Evolutionary conservation across 2,113 vertebrate species (phyloP), one percentile per base, ranked within the genome.

Genomic region (Typhlomys cinereus): DNA sequence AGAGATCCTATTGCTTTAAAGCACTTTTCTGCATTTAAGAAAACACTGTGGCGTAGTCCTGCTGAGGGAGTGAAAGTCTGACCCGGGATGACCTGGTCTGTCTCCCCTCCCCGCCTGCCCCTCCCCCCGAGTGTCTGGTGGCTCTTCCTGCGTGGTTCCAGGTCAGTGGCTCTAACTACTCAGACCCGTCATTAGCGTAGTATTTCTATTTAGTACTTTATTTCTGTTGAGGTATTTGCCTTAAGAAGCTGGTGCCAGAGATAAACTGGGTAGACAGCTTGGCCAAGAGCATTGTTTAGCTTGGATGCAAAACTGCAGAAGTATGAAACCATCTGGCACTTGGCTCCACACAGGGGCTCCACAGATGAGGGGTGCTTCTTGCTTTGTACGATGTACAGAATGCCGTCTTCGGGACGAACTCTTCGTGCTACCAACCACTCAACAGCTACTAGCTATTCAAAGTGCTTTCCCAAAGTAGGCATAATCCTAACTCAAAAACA

Each of bases 241-340:
- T 93, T 92, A 92, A 94, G 96, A 92, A 93, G 76, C 52, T 59
- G 80, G 17, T 80, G 88, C 95, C 96, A 97, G 96, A 92, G 83
- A 96, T 86, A 95, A 93, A 88, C 61, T 46, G 59, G 20, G n/a
- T 84, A 71, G 69, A 73, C 78, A 93, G 75, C 48, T 96, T 95
- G 94, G 96, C 83, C 61, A 9, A 83, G 69, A 95, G 79, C 64
- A 81, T 78, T 96, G 48, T 80, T 96, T 94, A 80, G 82, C 85
- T 97, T 97, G 97, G 94, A 96, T 95, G 75, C 82, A 82, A 95
- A 93, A 71, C 90, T 81, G 27, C 92, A 89, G 96, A 95, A 97
- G 97, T 96, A 96, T 95, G 90, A 94, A 91, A 94, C 96, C 84
- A 89, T 93, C 64, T 39, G 66, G 80, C 88, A 39, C 75, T 31